These are phyloP conservation scores for Trissolcus japonicus DNA, from an alignment of 2,888 invertebrate species.

Conservation along the genomic window DNA sequence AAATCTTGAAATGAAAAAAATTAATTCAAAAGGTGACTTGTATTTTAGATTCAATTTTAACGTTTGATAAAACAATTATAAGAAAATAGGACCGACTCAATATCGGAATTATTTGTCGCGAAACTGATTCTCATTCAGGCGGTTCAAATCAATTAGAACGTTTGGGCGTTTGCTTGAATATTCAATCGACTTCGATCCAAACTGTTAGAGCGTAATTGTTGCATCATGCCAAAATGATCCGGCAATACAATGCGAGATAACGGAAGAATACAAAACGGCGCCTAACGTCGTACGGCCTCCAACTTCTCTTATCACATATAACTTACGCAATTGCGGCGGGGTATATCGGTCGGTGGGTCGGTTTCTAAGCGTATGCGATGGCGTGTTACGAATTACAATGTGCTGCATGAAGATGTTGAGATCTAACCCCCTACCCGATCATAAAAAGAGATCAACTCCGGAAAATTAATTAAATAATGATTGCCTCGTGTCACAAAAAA, in stretches of 20 bases:
- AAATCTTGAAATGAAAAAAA: too few species aligned
- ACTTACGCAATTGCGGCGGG: constrained; percentile 61
- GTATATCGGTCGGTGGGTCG: constrained; percentile 63
- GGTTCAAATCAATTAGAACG: constrained; percentile 22
- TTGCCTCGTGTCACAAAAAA: too few species aligned
- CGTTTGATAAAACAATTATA: background rate
- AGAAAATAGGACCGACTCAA: background rate
- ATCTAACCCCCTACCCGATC: constrained; percentile 4
- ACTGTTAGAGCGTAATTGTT: constrained; percentile 24
- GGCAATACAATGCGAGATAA: constrained; percentile 41
- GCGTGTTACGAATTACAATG: constrained; percentile 54
- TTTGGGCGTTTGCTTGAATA: constrained; percentile 14
- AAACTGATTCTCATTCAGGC: constrained; percentile 19
- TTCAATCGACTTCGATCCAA: constrained; percentile 11
- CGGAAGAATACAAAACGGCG: constrained; percentile 56
- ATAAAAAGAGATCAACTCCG: too few species aligned
- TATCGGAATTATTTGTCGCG: constrained; percentile 8
- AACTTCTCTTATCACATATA: constrained; percentile 63
- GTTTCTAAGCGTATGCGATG: constrained; percentile 48
- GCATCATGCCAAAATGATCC: constrained; percentile 33
- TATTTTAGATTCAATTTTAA: background rate
- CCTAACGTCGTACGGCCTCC: constrained; percentile 59
- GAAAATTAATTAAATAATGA: too few species aligned
- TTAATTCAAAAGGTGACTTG: background rate
- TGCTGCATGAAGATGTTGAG: constrained; percentile 27